Evolutionary conservation across 2,888 invertebrate species (phyloP).

Genomic region (Limenitis camilla): DNA sequence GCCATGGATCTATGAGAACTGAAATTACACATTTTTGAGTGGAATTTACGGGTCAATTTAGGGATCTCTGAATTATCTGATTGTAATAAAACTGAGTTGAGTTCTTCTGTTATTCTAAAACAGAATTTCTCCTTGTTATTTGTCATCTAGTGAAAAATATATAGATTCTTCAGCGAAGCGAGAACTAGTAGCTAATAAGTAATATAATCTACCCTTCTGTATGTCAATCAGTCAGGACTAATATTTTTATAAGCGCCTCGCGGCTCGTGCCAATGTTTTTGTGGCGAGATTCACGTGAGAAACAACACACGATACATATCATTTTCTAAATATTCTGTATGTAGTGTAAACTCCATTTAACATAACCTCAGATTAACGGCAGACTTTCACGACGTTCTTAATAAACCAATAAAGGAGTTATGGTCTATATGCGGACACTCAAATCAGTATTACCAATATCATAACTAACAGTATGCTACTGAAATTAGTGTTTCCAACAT

Average conservation of each 20-base stretch:
- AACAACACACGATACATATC: background rate
- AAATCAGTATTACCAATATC: too few relatives aligned
- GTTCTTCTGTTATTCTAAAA: background rate
- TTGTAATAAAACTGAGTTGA: background rate
- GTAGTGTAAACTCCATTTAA: background rate
- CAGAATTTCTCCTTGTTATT: too few relatives aligned
- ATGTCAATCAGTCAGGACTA: conserved; percentile 1
- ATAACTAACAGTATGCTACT: too few relatives aligned
- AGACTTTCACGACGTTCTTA: too few relatives aligned
- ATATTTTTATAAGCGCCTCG: conserved; percentile 3
- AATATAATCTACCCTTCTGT: conserved; percentile 2
- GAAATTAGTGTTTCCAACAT: too few relatives aligned
- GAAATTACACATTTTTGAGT: too few relatives aligned
- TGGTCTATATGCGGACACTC: too few relatives aligned
- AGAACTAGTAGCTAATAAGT: background rate
- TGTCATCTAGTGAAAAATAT: background rate
- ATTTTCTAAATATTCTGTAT: background rate
- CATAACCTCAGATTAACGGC: background rate
- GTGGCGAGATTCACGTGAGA: conserved; percentile 16
- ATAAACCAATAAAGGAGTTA: too few relatives aligned
- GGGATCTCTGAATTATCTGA: too few relatives aligned
- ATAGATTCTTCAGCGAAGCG: background rate
- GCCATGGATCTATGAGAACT: too few relatives aligned
- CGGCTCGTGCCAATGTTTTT: conserved; percentile 15
- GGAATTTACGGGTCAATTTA: too few relatives aligned